These are phyloP conservation scores for Atta colombica DNA, from an alignment of 1,140 invertebrate genomes.

Conservation along the genomic window DNA sequence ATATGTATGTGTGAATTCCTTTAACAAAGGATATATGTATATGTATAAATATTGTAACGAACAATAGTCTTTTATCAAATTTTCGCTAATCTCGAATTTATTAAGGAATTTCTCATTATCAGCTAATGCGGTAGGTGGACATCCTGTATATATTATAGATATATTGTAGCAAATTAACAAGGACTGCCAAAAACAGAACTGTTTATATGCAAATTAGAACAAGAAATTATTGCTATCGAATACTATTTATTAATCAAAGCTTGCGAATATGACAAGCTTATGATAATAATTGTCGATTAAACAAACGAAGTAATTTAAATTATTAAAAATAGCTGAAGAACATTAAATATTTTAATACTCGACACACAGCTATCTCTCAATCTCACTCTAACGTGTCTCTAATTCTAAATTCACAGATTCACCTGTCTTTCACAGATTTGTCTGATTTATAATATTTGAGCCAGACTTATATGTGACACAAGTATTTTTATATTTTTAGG, in stretches of 20 bases:
- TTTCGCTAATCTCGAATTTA: conserved; percentile 46
- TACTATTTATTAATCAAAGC: conserved; percentile 4
- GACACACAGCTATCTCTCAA: conserved; percentile 53
- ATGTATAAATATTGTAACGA: conserved; percentile 2
- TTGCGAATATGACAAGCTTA: conserved; percentile 15
- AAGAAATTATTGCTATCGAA: conserved; percentile 8
- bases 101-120: conserved; percentile 59
- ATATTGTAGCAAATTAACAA: conserved; percentile 54
- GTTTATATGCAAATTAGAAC: conserved; percentile 24
- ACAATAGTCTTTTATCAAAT: conserved; percentile 24
- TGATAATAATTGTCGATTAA: background rate
- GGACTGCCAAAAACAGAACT: conserved; percentile 74
- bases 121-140: conserved; percentile 57
- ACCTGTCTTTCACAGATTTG: conserved; percentile 26
- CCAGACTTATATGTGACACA: conserved; percentile 57
- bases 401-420: conserved; percentile 29
- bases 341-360: conserved; percentile 27
- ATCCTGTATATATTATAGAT: conserved; percentile 38
- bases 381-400: conserved; percentile 50
- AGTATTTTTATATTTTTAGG: conserved; percentile 78
- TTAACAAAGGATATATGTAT: background rate
- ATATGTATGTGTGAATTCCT: background rate
- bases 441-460: conserved; percentile 36
- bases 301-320: conserved; percentile 23
- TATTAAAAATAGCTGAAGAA: background rate